phyloP scores from a whole-genome alignment of 2,797 vertebrate genomes.

The Parotocinclus haroldoi region DNA sequence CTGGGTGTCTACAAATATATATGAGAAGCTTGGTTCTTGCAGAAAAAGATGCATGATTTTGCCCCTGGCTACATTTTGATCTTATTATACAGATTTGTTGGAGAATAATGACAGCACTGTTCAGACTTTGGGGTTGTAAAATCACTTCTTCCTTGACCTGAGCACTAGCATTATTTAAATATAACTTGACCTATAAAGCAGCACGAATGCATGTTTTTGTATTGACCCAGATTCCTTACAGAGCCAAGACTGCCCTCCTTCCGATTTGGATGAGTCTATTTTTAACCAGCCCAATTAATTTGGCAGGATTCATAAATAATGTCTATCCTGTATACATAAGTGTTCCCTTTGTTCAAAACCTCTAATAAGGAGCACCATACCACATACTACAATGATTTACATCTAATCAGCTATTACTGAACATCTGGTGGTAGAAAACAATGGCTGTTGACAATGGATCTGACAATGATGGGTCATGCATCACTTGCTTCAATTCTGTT shows the following conservation, averaged over 20 bases:
- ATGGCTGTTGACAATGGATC: too few species aligned
- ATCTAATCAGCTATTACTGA: too few species aligned
- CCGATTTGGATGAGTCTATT: slow-evolving; percentile 69
- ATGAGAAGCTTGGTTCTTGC: slow-evolving; percentile 23
- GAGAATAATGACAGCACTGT: too few species aligned
- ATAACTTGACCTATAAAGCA: slow-evolving; percentile 34
- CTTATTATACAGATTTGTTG: too few species aligned
- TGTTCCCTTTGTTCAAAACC: slow-evolving; percentile 1
- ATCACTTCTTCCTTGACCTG: neutral
- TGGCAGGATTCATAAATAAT: slow-evolving; percentile 67
- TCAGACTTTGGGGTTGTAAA: too few species aligned
- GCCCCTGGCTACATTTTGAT: too few species aligned
- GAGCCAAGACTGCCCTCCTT: slow-evolving; percentile 67
- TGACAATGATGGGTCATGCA: too few species aligned
- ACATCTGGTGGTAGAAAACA: too few species aligned
- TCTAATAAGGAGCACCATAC: too few species aligned
- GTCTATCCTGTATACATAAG: slow-evolving; percentile 49
- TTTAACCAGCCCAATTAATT: slow-evolving; percentile 65
- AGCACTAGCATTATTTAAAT: slow-evolving; percentile 17
- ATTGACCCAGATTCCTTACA: slow-evolving; percentile 69
- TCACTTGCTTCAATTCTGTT: too few species aligned
- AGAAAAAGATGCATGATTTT: neutral
- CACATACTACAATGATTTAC: too few species aligned
- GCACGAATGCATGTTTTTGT: slow-evolving; percentile 49
- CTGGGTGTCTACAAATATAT: slow-evolving; percentile 22